Conservation (phyloP, 2,888 invertebrate species). For the Dryocosmus kuriphilus region DNA sequence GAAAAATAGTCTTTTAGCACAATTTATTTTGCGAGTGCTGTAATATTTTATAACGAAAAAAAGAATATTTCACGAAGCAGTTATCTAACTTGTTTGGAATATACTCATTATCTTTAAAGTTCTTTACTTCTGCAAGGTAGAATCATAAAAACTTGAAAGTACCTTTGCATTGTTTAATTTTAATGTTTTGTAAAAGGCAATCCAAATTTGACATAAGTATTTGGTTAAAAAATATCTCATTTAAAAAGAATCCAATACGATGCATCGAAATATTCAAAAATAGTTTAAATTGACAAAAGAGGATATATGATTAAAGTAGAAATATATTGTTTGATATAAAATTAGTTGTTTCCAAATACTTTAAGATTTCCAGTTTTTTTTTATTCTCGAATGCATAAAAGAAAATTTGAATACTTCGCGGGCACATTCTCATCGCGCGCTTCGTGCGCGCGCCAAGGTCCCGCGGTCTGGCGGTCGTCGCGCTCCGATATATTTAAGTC, state of each 20-base stretch:
- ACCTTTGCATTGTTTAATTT: too few relatives aligned
- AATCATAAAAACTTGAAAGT: background rate
- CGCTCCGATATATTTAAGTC: too few relatives aligned
- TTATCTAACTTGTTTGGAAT: background rate
- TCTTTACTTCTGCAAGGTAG: background rate
- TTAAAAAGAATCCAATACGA: background rate
- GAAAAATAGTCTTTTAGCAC: too few relatives aligned
- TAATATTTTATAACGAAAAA: constrained; percentile 12
- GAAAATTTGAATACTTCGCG: too few relatives aligned
- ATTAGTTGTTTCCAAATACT: background rate
- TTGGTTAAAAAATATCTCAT: background rate
- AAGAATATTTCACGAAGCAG: background rate
- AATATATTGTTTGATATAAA: background rate
- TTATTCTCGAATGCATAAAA: background rate
- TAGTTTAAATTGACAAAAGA: too few relatives aligned
- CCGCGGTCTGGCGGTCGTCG: too few relatives aligned
- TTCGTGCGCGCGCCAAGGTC: too few relatives aligned
- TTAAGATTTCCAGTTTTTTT: background rate
- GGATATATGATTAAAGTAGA: background rate
- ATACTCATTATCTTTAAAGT: background rate
- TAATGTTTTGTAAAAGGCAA: too few relatives aligned
- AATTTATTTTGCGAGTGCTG: background rate
- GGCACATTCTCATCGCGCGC: too few relatives aligned
- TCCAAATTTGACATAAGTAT: background rate
- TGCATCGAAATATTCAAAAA: too few relatives aligned